Evolutionary conservation across 64 coral and sea anemone species (phyloP), one percentile per base, ranked within the genome.

Genomic region (Montipora capricornis): DNA sequence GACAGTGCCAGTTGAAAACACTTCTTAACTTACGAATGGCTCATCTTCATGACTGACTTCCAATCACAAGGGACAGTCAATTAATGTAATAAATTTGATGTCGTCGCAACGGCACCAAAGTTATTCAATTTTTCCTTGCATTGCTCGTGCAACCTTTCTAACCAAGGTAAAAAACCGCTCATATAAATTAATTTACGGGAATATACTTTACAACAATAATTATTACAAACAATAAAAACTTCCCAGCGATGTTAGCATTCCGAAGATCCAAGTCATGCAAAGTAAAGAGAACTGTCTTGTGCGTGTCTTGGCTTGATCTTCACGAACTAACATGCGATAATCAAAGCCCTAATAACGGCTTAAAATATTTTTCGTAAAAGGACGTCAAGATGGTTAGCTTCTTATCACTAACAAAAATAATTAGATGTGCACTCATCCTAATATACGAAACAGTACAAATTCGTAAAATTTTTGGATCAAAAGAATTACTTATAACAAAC

Each of bases 1-100:
- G 57, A 66, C 80, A 83, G 80, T 82, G 53, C 22, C 61, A 55
- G 80, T 82, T 80, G 51, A 53, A 49, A 57, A 81, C 53, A 29
- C 4, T 60, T 11, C 52, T 37, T 37, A 37, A 37, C 37, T 37
- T 5, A 7, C 17, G 19, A 15, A 14, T 64, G 4, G 8, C 61
- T 14, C 11, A 12, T 64, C 13, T 15, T 37, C 37, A 37, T 37
- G 37, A 37, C 37, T 37, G 37, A 37, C 37, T 37, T 7, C 3
- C 52, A 55, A 55, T 55, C 52, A 55, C 52, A 55, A 55, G 5
- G 52, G 10, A 55, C 5, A 55, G 5, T 7, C 5, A 55, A 55
- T 55, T 55, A 55, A 55, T 0, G 10, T 10, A 55, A 10, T 55
- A 5, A 55, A 10, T 55, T 55, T 7, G 10, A 55, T 6, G 52